phyloP scores from a whole-genome alignment of 2,888 invertebrate genomes.

The Meganola albula region DNA sequence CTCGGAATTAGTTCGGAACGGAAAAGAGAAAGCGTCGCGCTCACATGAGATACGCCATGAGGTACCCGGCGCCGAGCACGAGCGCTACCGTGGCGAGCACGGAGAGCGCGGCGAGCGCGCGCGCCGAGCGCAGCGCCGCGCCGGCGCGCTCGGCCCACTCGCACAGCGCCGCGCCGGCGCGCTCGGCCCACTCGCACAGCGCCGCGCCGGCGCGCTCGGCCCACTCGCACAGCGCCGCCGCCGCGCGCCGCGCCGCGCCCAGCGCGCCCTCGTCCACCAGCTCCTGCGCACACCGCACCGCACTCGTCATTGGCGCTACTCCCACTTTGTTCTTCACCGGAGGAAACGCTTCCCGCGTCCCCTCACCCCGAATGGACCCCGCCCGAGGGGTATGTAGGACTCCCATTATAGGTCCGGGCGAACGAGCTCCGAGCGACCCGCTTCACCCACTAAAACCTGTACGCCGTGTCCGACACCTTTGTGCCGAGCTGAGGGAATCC shows the following conservation, averaged over 20 bases:
- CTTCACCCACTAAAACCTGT: too few relatives aligned
- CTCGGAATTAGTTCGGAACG: too few relatives aligned
- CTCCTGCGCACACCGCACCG: conserved; percentile 66
- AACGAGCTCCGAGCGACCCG: too few relatives aligned
- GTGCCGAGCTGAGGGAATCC: too few relatives aligned
- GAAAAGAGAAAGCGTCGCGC: conserved; percentile 12
- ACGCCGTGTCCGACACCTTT: too few relatives aligned
- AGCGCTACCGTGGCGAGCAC: conserved; percentile 87
- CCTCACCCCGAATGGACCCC: too few relatives aligned
- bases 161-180: conserved; percentile 86
- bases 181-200: conserved; percentile 82
- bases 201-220: conserved; percentile 63
- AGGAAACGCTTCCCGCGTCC: too few relatives aligned
- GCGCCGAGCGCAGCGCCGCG: conserved; percentile 78
- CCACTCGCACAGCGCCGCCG: conserved; percentile 22
- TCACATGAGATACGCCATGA: conserved; percentile 84
- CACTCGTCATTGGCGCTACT: too few relatives aligned
- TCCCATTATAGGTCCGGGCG: too few relatives aligned
- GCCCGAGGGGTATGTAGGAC: too few relatives aligned
- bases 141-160: conserved; percentile 81
- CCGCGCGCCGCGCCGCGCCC: conserved; percentile 82
- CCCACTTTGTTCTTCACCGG: too few relatives aligned
- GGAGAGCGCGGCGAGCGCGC: conserved; percentile 87
- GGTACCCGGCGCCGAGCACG: conserved; percentile 84
- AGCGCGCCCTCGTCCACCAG: conserved; percentile 87